Base-by-base conservation (phyloP, 2,888 invertebrate genomes). In the Corythucha ciliata region DNA sequence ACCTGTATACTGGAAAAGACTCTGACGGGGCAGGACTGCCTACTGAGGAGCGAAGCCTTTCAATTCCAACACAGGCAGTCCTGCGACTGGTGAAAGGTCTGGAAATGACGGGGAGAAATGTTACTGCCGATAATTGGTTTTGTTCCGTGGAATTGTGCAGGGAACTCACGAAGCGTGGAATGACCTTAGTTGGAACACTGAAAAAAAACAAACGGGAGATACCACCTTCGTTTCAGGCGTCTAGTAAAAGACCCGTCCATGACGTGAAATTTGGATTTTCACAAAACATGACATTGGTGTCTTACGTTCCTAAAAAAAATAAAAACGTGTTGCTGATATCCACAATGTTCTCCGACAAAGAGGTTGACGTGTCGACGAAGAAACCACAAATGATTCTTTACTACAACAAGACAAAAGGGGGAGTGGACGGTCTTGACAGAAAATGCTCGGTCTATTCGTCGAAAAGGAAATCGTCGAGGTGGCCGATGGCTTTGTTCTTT, bases 111-210 rank as follows among this genome's bases (percentile, higher is more conserved):
- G 63, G 63, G 37, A 51, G 61, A 25, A 64, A 64, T 55, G 57
- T 65, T 5, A 65, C 62, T 21, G 59, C 59, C 14, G 63, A 64
- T 37, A 64, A 65, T 55, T 65, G 64, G 62, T 64, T 64, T 57
- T 55, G 60, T 16, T 63, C 63, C 4, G 55, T 64, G 18, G 59
- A 63, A 53, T 45, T 63, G 44, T 60, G 58, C 29, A 53, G 60
- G 22, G 45, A 57, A 42, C 29, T 51, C n/a, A 12, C 21, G 6
- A 40, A 47, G 18, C 33, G 48, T 36, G 29, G 47, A 22, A 33
- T 56, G 7, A 55, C 53, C 29, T 50, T 46, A 20, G 42, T 53
- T 6, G 51, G 50, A 10, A 56, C 47, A 26, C 16, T 50, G 42
- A 49, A 44, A 37, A 52, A 47, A 36, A 47, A 58, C 41, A 57